Evolutionary conservation across 2,888 invertebrate genomes (phyloP).

Genomic region (Spicauda simplicius): DNA sequence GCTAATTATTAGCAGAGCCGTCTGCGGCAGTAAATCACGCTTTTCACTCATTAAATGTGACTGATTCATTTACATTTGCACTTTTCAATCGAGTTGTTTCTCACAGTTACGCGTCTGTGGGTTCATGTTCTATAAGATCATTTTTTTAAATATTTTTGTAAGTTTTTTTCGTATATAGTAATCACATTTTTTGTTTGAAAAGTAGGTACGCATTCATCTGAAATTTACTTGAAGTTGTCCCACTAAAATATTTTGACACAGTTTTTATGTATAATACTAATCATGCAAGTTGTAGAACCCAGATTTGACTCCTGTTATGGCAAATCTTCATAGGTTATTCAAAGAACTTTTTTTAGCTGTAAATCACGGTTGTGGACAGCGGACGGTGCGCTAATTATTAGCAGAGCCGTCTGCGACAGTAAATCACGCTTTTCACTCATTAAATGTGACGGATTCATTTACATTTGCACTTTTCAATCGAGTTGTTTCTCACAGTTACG

Average conservation of each 20-base stretch:
- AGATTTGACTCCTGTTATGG: too few relatives aligned
- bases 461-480: too few relatives aligned
- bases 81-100: slow-evolving; percentile 2
- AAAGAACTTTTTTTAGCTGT: background rate
- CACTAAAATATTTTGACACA: too few relatives aligned
- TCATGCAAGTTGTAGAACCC: too few relatives aligned
- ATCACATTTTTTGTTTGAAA: too few relatives aligned
- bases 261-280: too few relatives aligned
- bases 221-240: too few relatives aligned
- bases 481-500: too few relatives aligned
- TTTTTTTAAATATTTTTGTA: too few relatives aligned
- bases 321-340: too few relatives aligned
- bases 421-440: slow-evolving; percentile 17
- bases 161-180: too few relatives aligned
- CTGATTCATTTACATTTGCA: slow-evolving; percentile 2
- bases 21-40: background rate
- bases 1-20: background rate
- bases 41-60: background rate
- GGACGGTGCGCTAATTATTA: background rate
- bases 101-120: background rate
- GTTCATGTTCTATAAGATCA: background rate
- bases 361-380: background rate
- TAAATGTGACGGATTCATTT: slow-evolving; percentile 3
- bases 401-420: background rate
- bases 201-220: too few relatives aligned